Evolutionary conservation across 2,888 invertebrate genomes (phyloP).

Genomic region (Drosophila stalkeri): DNA sequence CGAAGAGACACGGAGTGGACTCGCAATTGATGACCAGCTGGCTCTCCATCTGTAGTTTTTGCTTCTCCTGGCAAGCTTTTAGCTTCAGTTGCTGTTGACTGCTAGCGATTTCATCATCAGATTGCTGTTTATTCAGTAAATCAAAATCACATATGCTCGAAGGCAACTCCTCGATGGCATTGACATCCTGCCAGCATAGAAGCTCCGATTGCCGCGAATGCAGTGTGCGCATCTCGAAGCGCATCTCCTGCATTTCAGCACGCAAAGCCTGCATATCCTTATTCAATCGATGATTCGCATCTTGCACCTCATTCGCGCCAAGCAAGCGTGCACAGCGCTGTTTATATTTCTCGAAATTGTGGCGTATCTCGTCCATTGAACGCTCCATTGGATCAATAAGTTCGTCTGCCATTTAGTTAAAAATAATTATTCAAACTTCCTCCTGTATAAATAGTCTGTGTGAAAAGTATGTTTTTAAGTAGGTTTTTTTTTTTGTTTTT

Average conservation of each 20-base stretch:
- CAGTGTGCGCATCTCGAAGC: slow-evolving; percentile 7
- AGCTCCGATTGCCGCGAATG: slow-evolving; percentile 13
- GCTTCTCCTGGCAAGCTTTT: not conserved
- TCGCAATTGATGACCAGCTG: slow-evolving; percentile 38
- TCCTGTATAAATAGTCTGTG: not conserved
- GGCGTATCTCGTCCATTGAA: slow-evolving; percentile 43
- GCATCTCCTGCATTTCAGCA: slow-evolving; percentile 19
- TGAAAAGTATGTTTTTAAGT: not conserved
- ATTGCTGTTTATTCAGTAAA: not conserved
- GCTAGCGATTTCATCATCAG: not conserved
- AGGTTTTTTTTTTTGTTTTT: not conserved
- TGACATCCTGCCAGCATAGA: slow-evolving; percentile 16
- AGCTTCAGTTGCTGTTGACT: not conserved
- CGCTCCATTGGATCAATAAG: slow-evolving; percentile 4
- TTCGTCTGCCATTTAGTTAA: not conserved
- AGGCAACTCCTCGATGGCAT: slow-evolving; percentile 45
- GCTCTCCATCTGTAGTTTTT: not conserved
- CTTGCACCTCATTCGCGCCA: not conserved
- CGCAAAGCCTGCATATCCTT: slow-evolving; percentile 25
- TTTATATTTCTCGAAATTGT: slow-evolving; percentile 36
- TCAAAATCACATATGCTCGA: not conserved
- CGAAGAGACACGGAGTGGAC: slow-evolving; percentile 41
- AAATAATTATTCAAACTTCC: too few species aligned
- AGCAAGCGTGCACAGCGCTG: not conserved
- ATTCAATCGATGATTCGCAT: not conserved